Base-by-base conservation (phyloP, 37 sponge, comb jelly and placozoan genomes). In the Aplysina aerophoba region DNA sequence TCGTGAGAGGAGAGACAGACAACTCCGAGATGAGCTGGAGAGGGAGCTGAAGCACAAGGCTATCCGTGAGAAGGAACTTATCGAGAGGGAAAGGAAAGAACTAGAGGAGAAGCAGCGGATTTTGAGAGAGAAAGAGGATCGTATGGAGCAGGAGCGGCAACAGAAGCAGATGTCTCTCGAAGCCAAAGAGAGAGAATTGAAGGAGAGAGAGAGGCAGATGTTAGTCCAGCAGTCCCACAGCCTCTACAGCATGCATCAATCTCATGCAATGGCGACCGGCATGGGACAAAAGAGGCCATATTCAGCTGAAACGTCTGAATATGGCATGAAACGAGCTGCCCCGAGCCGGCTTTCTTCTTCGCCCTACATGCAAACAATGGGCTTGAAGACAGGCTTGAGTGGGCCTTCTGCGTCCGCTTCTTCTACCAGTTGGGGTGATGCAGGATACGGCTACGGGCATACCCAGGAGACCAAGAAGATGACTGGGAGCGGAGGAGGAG, bases 1-100 rank as follows among this genome's bases (percentile, higher is more conserved):
- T 34, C 58, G 84, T 12, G 85, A 87, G 44, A 67, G 50, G 28
- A 61, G 90, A 21, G 90, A 93, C 33, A 40, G 88, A 12, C 90
- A 84, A 38, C 31, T 83, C 1, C 57, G 87, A 21, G 90, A 88
- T 78, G 87, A 65, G 21, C 55, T 86, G 35, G 87, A 87, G 79
- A 44, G 87, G 57, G 84, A 86, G 34, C 80, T 87, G 28, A 59
- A 80, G 40, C 75, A 82, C 41, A 74, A 86, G 14, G 90, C 83
- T 50, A 68, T 34, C 55, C 81, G 84, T 36, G 93, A 90, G 68
- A 78, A 75, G 15, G 86, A 88, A 0, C 36, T 86, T 38, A 86
- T 78, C 22, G 88, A 90, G 59, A 68, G 89, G 22, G 88, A 88
- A 74, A 65, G 65, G 59, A 73, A 81, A 22, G 6, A 66, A 34